phyloP scores from a whole-genome alignment of 2,888 invertebrate genomes.

The Drosophila neotestacea region DNA sequence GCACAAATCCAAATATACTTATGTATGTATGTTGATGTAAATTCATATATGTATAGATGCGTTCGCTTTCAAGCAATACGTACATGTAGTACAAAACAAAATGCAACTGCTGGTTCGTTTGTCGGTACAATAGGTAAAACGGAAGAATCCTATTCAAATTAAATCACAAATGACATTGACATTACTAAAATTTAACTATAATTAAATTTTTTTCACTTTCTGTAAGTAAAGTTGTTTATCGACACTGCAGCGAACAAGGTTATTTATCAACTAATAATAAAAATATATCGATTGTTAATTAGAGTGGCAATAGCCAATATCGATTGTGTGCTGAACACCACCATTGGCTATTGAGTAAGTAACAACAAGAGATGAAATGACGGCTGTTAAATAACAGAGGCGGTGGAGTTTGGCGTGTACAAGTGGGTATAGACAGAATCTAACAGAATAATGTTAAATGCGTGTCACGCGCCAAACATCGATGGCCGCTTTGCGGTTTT shows the following conservation, averaged over 20 bases:
- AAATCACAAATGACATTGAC: constrained; percentile 27
- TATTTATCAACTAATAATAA: constrained; percentile 8
- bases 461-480: no score
- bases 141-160: constrained; percentile 12
- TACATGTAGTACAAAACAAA: constrained; percentile 21
- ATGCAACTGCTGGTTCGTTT: constrained; percentile 24
- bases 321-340: neutral
- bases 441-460: no score
- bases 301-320: neutral
- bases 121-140: constrained; percentile 5
- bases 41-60: neutral
- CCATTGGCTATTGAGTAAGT: neutral
- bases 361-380: no score
- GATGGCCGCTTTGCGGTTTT: no score
- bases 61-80: constrained; percentile 26
- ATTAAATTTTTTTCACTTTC: constrained; percentile 12
- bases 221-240: constrained; percentile 22
- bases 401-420: no score
- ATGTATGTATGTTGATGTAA: neutral
- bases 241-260: constrained; percentile 19
- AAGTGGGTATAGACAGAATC: no score
- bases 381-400: no score
- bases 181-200: constrained; percentile 3
- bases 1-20: constrained; percentile 1
- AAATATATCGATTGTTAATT: constrained; percentile 4